Conservation (phyloP, 2,888 invertebrate genomes). For the Cephalotes varians region DNA sequence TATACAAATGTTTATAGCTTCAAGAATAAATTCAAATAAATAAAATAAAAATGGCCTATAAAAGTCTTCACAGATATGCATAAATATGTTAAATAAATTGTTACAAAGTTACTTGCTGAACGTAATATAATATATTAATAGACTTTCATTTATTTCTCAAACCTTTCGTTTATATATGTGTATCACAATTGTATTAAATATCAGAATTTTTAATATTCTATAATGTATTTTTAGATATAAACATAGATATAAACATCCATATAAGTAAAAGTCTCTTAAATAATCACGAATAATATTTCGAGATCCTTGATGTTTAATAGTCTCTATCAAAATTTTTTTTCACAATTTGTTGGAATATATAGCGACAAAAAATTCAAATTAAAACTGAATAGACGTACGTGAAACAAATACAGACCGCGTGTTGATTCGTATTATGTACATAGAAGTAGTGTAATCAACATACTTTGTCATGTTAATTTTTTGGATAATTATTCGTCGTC, state of each 20-base stretch:
- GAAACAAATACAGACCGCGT: neutral
- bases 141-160: too few species aligned
- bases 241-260: neutral
- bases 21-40: too few species aligned
- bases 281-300: neutral
- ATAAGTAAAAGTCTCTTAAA: neutral
- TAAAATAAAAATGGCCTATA: too few species aligned
- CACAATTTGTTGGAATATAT: neutral
- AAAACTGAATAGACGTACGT: slow-evolving; percentile 47
- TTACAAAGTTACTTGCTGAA: too few species aligned
- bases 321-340: neutral
- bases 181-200: neutral
- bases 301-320: neutral
- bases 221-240: too few species aligned
- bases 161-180: too few species aligned
- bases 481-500: slow-evolving; percentile 14
- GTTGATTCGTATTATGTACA: neutral
- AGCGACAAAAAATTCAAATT: slow-evolving; percentile 35
- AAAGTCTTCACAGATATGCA: too few species aligned
- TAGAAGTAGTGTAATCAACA: neutral
- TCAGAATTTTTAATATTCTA: neutral
- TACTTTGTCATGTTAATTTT: slow-evolving; percentile 27
- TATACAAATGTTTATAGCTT: too few species aligned
- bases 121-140: too few species aligned
- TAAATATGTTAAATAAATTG: too few species aligned